Percentiles rank a stretch among this genome's conserved stretches.
These are phyloP conservation scores for Takifugu flavidus DNA, from an alignment of 2,113 vertebrate genomes.

Conservation along the genomic window DNA sequence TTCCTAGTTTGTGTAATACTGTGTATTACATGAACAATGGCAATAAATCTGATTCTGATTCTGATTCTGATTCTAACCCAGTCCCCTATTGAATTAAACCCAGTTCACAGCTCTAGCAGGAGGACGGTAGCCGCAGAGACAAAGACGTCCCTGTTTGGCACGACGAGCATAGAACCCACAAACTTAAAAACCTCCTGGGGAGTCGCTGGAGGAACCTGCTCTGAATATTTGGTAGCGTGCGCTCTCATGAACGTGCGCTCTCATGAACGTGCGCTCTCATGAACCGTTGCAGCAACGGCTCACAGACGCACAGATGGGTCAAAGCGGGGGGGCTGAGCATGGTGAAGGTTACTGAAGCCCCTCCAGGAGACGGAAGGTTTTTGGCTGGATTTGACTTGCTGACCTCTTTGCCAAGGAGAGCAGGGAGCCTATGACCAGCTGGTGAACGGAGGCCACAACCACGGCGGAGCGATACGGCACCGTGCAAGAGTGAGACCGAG, in stretches of 20 bases:
- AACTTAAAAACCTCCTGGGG: neutral
- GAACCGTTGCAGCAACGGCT: constrained; percentile 62
- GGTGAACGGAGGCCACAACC: constrained; percentile 34
- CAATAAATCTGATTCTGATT: too few species aligned
- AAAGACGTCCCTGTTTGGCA: constrained; percentile 47
- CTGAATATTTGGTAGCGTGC: too few species aligned
- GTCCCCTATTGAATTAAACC: too few species aligned
- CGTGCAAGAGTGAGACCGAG: constrained; percentile 1
- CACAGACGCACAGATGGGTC: constrained; percentile 60
- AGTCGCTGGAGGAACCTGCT: neutral
- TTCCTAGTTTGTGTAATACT: too few species aligned
- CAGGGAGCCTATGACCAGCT: constrained; percentile 57
- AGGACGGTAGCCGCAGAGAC: constrained; percentile 48
- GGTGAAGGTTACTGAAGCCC: constrained; percentile 39
- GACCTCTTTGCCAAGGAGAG: constrained; percentile 54
- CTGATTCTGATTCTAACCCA: too few species aligned
- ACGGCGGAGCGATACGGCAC: constrained; percentile 22
- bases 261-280: constrained; percentile 36
- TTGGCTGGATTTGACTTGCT: constrained; percentile 26
- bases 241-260: too few species aligned
- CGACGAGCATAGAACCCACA: constrained; percentile 25
- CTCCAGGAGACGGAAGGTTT: constrained; percentile 27
- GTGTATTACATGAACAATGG: too few species aligned
- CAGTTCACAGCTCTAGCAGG: too few species aligned
- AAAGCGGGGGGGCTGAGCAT: constrained; percentile 29